Percentiles rank a stretch among this genome's conserved stretches.
These are phyloP conservation scores for Nomada fabriciana DNA, from an alignment of 2,888 invertebrate genomes.

Conservation along the genomic window DNA sequence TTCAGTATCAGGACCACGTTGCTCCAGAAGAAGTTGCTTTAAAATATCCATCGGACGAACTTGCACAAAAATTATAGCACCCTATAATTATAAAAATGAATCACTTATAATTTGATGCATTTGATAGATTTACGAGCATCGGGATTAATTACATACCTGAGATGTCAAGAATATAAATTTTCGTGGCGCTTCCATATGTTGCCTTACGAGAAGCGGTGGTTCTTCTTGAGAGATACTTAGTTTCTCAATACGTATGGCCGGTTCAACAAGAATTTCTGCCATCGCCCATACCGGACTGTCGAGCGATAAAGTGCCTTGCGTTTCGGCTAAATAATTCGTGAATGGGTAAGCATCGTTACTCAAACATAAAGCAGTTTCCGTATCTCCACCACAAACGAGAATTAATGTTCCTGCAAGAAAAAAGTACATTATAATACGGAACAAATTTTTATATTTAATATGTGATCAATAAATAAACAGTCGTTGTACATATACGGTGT, in stretches of 20 bases:
- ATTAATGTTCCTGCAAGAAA: constrained; percentile 88
- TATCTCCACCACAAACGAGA: constrained; percentile 89
- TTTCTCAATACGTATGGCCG: constrained; percentile 82
- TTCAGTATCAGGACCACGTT: constrained; percentile 94
- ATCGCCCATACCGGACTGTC: constrained; percentile 97
- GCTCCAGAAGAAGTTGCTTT: constrained; percentile 91
- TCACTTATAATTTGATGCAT: not conserved
- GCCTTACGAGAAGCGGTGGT: constrained; percentile 89
- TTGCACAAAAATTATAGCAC: constrained; percentile 93
- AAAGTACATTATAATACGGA: not conserved
- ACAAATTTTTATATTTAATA: not conserved
- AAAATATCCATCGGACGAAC: constrained; percentile 95
- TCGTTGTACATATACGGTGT: too few species aligned
- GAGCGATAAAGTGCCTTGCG: constrained; percentile 91
- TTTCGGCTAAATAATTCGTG: constrained; percentile 88
- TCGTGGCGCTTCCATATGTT: constrained; percentile 89
- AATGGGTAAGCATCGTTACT: constrained; percentile 91
- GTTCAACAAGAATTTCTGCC: constrained; percentile 86
- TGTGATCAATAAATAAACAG: too few species aligned
- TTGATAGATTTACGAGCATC: constrained; percentile 4
- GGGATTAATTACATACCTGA: constrained; percentile 85
- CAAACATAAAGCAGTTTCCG: constrained; percentile 91
- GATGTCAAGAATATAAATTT: constrained; percentile 95
- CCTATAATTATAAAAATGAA: constrained; percentile 81
- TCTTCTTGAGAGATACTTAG: constrained; percentile 83